Evolutionary conservation across 2,888 invertebrate species (phyloP).

Genomic region (Scaptomyza polygonia): DNA sequence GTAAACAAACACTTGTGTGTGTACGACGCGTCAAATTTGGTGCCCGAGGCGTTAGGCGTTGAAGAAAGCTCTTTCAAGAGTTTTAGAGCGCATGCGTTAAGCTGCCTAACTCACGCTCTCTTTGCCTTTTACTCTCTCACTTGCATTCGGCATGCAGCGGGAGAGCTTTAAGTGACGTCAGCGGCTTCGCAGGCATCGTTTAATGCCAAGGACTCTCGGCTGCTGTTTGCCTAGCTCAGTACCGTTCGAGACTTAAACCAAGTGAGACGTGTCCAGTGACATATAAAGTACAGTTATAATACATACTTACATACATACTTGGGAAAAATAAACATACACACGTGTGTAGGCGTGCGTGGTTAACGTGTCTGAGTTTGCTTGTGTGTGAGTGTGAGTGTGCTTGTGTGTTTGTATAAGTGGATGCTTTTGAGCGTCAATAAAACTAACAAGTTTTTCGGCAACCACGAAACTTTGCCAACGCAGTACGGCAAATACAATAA

Average conservation of each 20-base stretch:
- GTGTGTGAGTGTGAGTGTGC: conserved; percentile 9
- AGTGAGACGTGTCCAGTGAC: conserved; percentile 59
- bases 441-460: conserved; percentile 64
- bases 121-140: neutral
- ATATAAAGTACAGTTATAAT: conserved; percentile 1
- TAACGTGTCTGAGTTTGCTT: conserved; percentile 5
- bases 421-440: conserved; percentile 64
- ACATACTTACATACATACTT: conserved; percentile 5
- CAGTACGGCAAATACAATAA: conserved; percentile 7
- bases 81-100: conserved; percentile 18
- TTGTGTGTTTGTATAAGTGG: conserved; percentile 25
- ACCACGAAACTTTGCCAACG: conserved; percentile 29
- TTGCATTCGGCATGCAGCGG: conserved; percentile 35
- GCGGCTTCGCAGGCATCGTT: conserved; percentile 24
- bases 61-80: conserved; percentile 42
- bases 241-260: conserved; percentile 67
- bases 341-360: conserved; percentile 40
- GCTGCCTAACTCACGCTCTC: neutral
- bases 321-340: conserved; percentile 2
- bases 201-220: conserved; percentile 77
- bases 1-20: conserved; percentile 74
- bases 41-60: conserved; percentile 15
- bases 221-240: conserved; percentile 56
- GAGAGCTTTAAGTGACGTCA: conserved; percentile 76
- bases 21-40: neutral